Evolutionary conservation across 1,140 invertebrate species (phyloP).

Genomic region (honey bee (Apis mellifera)): Amel_HAv3.1 CM009941.2:8440001-8440500

Average conservation of each 20-base stretch:
- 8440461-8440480: constrained; percentile 11
- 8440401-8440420: not conserved
- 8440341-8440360: constrained; percentile 23
- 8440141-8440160: constrained; percentile 48
- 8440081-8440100: not conserved
- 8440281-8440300: constrained; percentile 9
- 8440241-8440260: not conserved
- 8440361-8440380: not conserved
- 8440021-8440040: not conserved
- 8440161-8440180: constrained; percentile 49
- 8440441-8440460: constrained; percentile 16
- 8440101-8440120: constrained; percentile 49
- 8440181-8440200: constrained; percentile 56
- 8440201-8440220: constrained; percentile 65
- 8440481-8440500: constrained; percentile 33
- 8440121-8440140: constrained; percentile 53
- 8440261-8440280: not conserved
- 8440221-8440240: constrained; percentile 31
- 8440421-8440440: constrained; percentile 29
- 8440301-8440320: not conserved
- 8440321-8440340: not conserved
- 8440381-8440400: too few relatives aligned
- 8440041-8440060: not conserved
- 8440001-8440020: not conserved
- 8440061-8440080: not conserved